These are phyloP conservation scores for Mustela nigripes DNA, from an alignment of 2,113 vertebrate species.

Conservation along the genomic window DNA sequence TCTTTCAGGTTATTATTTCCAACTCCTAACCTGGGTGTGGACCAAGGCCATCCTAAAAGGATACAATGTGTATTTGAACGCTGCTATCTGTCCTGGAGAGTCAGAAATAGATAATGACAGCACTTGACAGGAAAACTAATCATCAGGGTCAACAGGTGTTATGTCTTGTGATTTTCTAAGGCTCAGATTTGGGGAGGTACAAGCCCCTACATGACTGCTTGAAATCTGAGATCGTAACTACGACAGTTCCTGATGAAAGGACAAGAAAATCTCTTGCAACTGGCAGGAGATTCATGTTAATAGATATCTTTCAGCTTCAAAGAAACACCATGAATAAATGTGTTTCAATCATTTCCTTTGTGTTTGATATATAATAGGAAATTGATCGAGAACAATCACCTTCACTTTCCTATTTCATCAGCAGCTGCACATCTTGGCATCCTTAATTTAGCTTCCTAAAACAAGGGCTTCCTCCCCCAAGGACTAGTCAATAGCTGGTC, in stretches of 20 bases:
- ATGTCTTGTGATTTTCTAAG: conserved; percentile 66
- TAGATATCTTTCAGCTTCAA: conserved; percentile 75
- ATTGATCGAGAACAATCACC: conserved; percentile 62
- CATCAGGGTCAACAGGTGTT: conserved; percentile 18
- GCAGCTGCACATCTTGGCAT: conserved; percentile 57
- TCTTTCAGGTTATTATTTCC: neutral
- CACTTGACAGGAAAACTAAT: conserved; percentile 54
- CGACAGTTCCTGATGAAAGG: conserved; percentile 77
- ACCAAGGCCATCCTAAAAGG: conserved; percentile 19
- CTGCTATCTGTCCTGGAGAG: conserved; percentile 68
- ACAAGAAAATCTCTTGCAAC: conserved; percentile 57
- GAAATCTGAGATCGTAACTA: conserved; percentile 72
- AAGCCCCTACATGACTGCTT: conserved; percentile 62
- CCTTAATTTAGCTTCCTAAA: conserved; percentile 60
- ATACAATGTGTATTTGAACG: conserved; percentile 48
- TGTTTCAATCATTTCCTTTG: conserved; percentile 75
- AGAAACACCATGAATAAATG: conserved; percentile 73
- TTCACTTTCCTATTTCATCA: conserved; percentile 65
- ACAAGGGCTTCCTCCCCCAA: neutral
- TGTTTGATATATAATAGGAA: conserved; percentile 68
- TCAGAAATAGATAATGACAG: conserved; percentile 70
- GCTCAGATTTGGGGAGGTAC: conserved; percentile 64
- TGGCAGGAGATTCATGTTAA: conserved; percentile 76
- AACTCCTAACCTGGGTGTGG: neutral
- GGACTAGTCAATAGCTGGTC: conserved; percentile 5